These are phyloP conservation scores for Sphinx pinastri DNA, from an alignment of 2,888 invertebrate genomes.

Conservation along the genomic window DNA sequence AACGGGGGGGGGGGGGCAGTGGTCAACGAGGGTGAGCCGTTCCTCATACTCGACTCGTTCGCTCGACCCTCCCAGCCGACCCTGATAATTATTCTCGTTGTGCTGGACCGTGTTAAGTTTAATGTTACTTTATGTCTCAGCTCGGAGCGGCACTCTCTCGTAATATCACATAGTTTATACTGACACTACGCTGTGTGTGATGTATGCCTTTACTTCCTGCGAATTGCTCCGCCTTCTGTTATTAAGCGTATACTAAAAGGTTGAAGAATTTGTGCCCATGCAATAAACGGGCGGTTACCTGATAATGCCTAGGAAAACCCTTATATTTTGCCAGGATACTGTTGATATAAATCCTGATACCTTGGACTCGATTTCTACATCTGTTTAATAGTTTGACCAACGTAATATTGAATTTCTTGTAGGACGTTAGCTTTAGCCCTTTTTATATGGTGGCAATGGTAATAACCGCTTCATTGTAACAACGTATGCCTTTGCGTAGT, in stretches of 20 bases:
- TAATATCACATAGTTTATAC: constrained; percentile 29
- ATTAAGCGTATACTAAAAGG: constrained; percentile 6
- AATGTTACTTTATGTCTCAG: constrained; percentile 64
- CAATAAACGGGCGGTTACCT: not conserved
- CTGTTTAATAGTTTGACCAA: too few relatives aligned
- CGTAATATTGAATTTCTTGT: too few relatives aligned
- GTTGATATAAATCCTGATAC: too few relatives aligned
- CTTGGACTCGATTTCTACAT: too few relatives aligned
- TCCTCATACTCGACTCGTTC: constrained; percentile 75
- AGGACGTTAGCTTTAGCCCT: too few relatives aligned
- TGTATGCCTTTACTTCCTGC: constrained; percentile 20
- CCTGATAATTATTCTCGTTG: constrained; percentile 78
- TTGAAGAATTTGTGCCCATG: not conserved
- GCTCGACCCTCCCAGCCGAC: constrained; percentile 59
- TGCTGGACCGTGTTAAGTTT: constrained; percentile 71
- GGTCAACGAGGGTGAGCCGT: constrained; percentile 68
- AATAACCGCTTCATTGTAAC: too few relatives aligned
- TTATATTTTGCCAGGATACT: too few relatives aligned
- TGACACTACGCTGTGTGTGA: not conserved
- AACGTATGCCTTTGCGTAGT: too few relatives aligned
- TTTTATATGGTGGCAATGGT: too few relatives aligned
- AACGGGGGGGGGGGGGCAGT: constrained; percentile 72
- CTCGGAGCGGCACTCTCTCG: constrained; percentile 33
- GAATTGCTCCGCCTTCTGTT: constrained; percentile 8
- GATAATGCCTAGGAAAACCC: too few relatives aligned